Percentiles rank a stretch among this genome's conserved stretches.
These are phyloP conservation scores for Chamaetylas fuelleborni DNA, from an alignment of 2,113 vertebrate genomes.

Conservation along the genomic window DNA sequence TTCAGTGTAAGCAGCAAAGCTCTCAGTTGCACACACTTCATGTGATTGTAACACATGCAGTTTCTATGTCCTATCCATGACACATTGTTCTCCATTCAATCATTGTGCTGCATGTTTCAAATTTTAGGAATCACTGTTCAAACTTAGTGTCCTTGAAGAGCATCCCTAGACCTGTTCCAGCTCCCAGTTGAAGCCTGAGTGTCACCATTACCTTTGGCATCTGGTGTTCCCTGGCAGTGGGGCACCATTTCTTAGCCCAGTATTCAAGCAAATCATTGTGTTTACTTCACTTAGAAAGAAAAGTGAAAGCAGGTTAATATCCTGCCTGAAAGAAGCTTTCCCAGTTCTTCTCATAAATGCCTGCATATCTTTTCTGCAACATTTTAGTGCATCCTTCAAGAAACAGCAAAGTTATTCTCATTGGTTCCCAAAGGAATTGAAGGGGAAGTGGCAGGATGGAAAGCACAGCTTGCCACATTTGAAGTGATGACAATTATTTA, in stretches of 20 bases:
- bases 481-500: neutral
- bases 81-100: neutral
- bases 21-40: neutral
- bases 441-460: neutral
- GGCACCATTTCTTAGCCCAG: neutral
- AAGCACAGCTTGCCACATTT: neutral
- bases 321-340: neutral
- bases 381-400: neutral
- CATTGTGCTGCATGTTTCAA: neutral
- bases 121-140: neutral
- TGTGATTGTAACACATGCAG: neutral
- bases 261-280: neutral
- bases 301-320: neutral
- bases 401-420: neutral
- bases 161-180: neutral
- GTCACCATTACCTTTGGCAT: fast-evolving
- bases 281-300: neutral
- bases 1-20: neutral
- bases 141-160: neutral
- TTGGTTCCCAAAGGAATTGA: neutral
- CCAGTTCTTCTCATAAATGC: neutral
- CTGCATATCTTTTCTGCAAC: fast-evolving
- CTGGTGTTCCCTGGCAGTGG: neutral
- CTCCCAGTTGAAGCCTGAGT: neutral
- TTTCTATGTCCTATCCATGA: neutral